Conservation (phyloP, 92 coral and sea anemone species). For the Nematostella vectensis region DNA sequence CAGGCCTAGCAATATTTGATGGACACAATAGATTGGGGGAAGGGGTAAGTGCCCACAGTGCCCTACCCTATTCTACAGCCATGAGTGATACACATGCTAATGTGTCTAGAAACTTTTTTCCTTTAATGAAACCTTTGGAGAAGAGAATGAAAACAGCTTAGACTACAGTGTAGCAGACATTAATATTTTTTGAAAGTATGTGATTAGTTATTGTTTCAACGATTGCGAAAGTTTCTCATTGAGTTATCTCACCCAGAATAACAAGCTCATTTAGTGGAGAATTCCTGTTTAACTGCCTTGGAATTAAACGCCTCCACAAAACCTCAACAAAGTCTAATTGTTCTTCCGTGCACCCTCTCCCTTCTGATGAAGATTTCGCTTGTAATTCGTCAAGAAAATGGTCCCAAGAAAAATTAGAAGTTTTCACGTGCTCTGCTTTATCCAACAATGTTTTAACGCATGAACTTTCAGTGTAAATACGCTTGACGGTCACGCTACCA, state of each 20-base stretch:
- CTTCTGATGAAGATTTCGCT: neutral
- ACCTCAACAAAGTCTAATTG: slow-evolving; percentile 25
- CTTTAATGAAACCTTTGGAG: too few species aligned
- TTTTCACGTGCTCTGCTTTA: neutral
- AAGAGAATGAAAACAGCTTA: too few species aligned
- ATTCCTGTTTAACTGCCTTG: slow-evolving; percentile 45
- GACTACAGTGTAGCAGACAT: too few species aligned
- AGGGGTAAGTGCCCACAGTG: too few species aligned
- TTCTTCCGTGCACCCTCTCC: neutral
- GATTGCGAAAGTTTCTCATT: too few species aligned
- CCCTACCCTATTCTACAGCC: too few species aligned
- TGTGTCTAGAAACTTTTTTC: too few species aligned
- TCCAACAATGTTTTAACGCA: slow-evolving; percentile 2
- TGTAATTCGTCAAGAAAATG: neutral
- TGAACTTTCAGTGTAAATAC: slow-evolving; percentile 14
- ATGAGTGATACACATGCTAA: too few species aligned
- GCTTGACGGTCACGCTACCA: slow-evolving; percentile 59
- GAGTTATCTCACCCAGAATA: slow-evolving; percentile 37
- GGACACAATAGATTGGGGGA: too few species aligned
- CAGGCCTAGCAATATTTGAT: too few species aligned
- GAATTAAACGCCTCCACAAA: slow-evolving; percentile 62
- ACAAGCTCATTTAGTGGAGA: slow-evolving; percentile 56
- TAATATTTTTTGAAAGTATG: too few species aligned
- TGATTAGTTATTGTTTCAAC: too few species aligned
- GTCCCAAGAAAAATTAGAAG: neutral